Conservation (phyloP, 2,888 invertebrate species). For the Apodemia duryi region DNA sequence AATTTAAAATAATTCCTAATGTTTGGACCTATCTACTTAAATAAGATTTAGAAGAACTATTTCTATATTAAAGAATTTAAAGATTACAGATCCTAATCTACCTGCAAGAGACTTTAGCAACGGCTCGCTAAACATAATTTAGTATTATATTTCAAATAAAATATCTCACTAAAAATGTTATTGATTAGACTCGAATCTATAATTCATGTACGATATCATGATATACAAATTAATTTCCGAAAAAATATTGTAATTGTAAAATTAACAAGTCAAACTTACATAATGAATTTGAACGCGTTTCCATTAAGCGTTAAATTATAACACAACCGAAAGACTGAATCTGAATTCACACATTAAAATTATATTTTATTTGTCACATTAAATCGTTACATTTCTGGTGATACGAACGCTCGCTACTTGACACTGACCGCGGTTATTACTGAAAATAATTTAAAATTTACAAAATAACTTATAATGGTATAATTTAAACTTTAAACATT, state of each 20-base stretch:
- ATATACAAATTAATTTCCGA: neutral
- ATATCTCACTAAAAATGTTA: no score
- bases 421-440: neutral
- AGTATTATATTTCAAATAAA: no score
- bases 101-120: no score
- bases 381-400: neutral
- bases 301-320: neutral
- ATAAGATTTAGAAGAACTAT: no score
- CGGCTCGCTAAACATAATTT: no score
- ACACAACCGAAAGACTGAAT: neutral
- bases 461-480: neutral
- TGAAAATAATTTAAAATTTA: constrained; percentile 8
- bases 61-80: no score
- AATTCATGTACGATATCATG: constrained; percentile 4
- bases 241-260: neutral
- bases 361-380: no score
- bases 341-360: no score
- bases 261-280: constrained; percentile 7
- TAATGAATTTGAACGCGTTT: neutral
- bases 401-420: neutral
- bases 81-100: no score
- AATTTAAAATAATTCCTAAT: neutral
- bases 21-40: neutral
- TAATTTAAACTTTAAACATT: neutral
- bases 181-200: neutral